These are phyloP conservation scores for Zophobas atratus DNA, from an alignment of 1,140 invertebrate species.

Conservation along the genomic window DNA sequence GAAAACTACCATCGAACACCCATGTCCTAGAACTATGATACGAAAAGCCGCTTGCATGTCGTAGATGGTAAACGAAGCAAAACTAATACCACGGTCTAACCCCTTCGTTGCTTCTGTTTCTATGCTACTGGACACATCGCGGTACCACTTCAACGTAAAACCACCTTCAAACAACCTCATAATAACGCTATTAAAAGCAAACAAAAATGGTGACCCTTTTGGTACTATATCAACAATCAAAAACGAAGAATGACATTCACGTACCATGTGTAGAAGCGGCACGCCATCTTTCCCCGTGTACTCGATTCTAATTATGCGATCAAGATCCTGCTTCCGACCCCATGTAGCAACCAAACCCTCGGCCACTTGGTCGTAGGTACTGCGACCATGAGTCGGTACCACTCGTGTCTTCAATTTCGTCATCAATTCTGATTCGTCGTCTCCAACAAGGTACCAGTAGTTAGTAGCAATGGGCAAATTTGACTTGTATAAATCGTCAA, in stretches of 20 bases:
- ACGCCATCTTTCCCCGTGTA: constrained; percentile 5
- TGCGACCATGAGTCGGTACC: neutral
- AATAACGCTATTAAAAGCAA: constrained; percentile 28
- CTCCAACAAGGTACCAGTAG: constrained; percentile 30
- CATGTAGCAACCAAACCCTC: constrained; percentile 11
- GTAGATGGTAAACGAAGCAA: neutral
- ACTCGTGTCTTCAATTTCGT: constrained; percentile 20
- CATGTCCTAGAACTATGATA: neutral
- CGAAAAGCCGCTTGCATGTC: neutral
- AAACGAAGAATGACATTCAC: constrained; percentile 32
- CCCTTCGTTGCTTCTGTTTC: neutral
- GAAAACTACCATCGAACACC: neutral
- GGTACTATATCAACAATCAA: constrained; percentile 42
- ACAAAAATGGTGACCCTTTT: constrained; percentile 37
- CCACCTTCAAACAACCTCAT: constrained; percentile 24
- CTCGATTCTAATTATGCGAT: neutral
- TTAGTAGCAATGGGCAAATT: constrained; percentile 22
- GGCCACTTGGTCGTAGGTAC: constrained; percentile 3
- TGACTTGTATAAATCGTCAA: constrained; percentile 46
- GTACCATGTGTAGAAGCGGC: constrained; percentile 44
- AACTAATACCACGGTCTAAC: neutral
- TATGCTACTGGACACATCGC: neutral
- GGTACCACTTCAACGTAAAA: constrained; percentile 30
- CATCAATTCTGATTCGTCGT: constrained; percentile 39
- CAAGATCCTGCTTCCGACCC: constrained; percentile 30